These are phyloP conservation scores for Lochmaea capreae DNA, from an alignment of 2,888 invertebrate species.

Conservation along the genomic window DNA sequence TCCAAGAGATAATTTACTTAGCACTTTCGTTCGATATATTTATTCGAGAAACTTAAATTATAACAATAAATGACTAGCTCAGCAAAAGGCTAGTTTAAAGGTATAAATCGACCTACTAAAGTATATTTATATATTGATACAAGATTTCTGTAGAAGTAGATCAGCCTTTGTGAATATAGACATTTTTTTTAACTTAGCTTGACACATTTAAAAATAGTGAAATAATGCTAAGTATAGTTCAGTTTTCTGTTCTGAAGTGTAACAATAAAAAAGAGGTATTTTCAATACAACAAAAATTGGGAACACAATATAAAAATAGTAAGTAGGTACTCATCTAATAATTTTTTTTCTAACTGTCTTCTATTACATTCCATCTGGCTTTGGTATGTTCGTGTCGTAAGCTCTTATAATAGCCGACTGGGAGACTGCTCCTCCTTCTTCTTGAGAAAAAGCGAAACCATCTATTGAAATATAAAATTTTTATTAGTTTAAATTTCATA, in stretches of 20 bases:
- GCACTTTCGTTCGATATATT: too few relatives aligned
- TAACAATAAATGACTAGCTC: too few relatives aligned
- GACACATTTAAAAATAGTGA: neutral
- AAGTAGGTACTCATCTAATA: constrained; percentile 3
- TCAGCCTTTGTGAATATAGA: neutral
- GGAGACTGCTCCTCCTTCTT: constrained; percentile 95
- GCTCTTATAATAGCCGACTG: constrained; percentile 96
- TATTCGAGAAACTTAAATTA: too few relatives aligned
- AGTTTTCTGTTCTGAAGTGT: neutral
- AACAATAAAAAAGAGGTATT: neutral
- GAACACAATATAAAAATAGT: neutral
- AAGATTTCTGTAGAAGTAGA: too few relatives aligned
- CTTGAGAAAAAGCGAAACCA: constrained; percentile 99
- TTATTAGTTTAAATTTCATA: neutral
- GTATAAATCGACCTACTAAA: too few relatives aligned
- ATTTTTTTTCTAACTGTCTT: constrained; percentile 4
- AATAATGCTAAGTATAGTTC: neutral
- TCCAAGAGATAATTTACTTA: too few relatives aligned
- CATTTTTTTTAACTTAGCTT: neutral
- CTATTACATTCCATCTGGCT: constrained; percentile 73
- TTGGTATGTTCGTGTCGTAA: constrained; percentile 93
- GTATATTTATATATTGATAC: too few relatives aligned
- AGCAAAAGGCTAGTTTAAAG: too few relatives aligned
- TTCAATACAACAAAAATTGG: neutral
- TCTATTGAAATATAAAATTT: constrained; percentile 69